Evolutionary conservation across 2,113 vertebrate species (phyloP), one percentile per base, ranked within the genome.

Genomic region (Austrofundulus limnaeus): DNA sequence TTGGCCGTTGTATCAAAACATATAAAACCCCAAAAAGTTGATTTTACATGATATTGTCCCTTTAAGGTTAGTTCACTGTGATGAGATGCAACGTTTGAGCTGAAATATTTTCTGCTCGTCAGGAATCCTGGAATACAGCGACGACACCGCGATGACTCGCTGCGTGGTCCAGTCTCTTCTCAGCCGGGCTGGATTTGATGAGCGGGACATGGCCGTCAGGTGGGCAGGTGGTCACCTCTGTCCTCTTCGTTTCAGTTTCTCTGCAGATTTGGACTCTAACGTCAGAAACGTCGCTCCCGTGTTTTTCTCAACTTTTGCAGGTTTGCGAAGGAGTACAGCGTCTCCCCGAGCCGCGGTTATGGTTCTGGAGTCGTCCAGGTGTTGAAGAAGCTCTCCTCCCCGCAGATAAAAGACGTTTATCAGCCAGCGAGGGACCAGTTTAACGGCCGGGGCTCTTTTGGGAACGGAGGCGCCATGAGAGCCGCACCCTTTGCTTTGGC

Each of bases 391-490:
- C 94, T 99, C 12, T 89, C 95, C 9, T 95, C 92, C 42, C 94
- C 95, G 45, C 94, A 95, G 38, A 94, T 96, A 66, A 91, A 4
- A 0, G 95, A 97, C 0, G 94, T 99, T 43, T 98, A 94, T 63
- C 95, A 96, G 77, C 97, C 97, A 0, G 97, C 97, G 0, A 91
- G 93, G 52, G 94, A 94, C 66, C 97, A 99, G 90, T 99, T 99
- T 57, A 95, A 94, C 0, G 97, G 97, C 12, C 94, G 95, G 1
- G 97, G 97, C 51, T 99, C 97, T 59, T 99, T 96, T 0, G 97
- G 97, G 14, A 99, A 99, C 0, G 97, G 97, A 0, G 97, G 96
- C 0, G 97, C 97, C 73, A 99, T 99, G 97, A 93, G 97, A 82
- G 94, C 95, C 0, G 95, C 94, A 0, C 94, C 95, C 56, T 94